Evolutionary conservation across 2,888 invertebrate species (phyloP), one percentile per base, ranked within the genome.

Genomic region (Oxyscelio sp.): DNA sequence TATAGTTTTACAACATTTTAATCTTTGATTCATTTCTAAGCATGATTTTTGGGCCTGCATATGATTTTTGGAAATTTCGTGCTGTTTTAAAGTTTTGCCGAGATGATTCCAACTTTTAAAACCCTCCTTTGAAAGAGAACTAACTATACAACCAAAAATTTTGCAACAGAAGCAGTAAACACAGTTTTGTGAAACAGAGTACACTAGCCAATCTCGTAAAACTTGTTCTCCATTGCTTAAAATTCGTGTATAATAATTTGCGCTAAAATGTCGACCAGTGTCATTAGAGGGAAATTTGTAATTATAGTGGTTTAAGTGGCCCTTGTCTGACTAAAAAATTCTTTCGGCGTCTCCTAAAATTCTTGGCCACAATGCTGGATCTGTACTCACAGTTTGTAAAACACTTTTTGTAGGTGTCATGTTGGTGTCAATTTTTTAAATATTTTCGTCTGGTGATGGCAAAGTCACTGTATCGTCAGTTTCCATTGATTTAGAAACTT

Each of bases 41-140:
- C 65, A 65, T 45, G 43, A 45, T 19, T 45, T 40, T 45, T 45
- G 45, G 22, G 45, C 45, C 22, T 45, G 21, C 8, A 65, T 45
- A 45, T 65, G 59, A 59, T 31, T 19, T 87, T 87, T 87, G 65
- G 80, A 85, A 59, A 75, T 86, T 85, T 87, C 70, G 40, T 70
- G 70, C 15, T 34, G 21, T 52, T 48, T 52, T 52, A 66, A 52
- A 24, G 27, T 66, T 52, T 48, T 19, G 34, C 48, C 34, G 50
- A 66, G 52, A 52, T 52, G 27, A 31, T 50, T 66, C 66, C 66
- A 66, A 52, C 13, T n/a, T 48, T 66, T 66, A 66, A 52, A 52
- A 48, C 66, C 66, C 27, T 50, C 27, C 50, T 24, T 52, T 52
- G 66, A 48, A 66, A 66, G 52, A 31, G 52, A 52, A 66, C 27